These are phyloP conservation scores for Cheirogaleus medius DNA, from an alignment of 2,113 vertebrate species.

Conservation along the genomic window DNA sequence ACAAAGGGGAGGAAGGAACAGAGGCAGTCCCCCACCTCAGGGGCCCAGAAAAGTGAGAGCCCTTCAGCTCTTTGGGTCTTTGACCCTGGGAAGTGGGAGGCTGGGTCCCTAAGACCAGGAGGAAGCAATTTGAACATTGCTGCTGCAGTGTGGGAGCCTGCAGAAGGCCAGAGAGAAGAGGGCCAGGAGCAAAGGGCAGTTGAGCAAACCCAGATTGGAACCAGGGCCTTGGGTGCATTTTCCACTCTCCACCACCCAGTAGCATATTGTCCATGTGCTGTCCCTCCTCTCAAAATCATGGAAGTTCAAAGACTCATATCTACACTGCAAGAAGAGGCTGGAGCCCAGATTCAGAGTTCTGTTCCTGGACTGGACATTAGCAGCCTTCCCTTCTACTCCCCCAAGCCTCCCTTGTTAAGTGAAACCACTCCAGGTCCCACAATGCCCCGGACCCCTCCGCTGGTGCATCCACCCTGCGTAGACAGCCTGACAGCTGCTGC, in stretches of 20 bases:
- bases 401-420: no score
- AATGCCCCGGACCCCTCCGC: fast-evolving
- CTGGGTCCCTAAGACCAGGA: background rate
- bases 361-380: no score
- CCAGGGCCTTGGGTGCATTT: background rate
- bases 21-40: background rate
- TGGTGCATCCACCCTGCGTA: background rate
- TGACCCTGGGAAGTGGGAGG: background rate
- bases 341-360: background rate
- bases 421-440: background rate
- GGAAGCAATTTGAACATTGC: background rate
- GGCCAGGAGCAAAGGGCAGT: background rate
- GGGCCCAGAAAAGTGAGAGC: background rate
- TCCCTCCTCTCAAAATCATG: background rate
- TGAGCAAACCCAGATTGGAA: background rate
- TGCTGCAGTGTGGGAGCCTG: background rate
- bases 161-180: background rate
- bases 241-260: background rate
- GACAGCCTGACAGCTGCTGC: background rate
- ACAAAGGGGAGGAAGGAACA: background rate
- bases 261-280: background rate
- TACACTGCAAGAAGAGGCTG: background rate
- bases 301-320: background rate
- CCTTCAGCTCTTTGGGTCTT: background rate
- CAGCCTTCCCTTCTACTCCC: background rate